A percentile compares a stretch with the other conserved stretches of the same genome.
These are phyloP conservation scores for Athene noctua DNA, from an alignment of 2,113 vertebrate genomes.

Conservation along the genomic window DNA sequence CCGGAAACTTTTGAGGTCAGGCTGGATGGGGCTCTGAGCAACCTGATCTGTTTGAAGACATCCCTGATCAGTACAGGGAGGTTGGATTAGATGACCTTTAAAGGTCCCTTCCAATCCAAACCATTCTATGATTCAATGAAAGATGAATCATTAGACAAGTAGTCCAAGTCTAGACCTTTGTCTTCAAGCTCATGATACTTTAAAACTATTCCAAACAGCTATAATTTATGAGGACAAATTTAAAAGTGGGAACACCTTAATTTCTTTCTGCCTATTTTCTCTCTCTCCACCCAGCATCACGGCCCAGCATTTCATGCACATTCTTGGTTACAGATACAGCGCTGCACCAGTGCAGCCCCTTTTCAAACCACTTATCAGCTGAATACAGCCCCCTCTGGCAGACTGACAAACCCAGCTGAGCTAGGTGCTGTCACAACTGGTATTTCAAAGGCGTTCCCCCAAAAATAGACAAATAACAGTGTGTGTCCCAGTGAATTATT, in stretches of 20 bases:
- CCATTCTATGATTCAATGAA: neutral
- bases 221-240: neutral
- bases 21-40: fast-evolving
- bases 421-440: neutral
- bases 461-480: neutral
- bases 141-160: neutral
- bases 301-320: neutral
- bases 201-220: neutral
- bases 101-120: neutral
- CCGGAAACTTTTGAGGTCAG: neutral
- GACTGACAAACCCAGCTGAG: neutral
- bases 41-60: neutral
- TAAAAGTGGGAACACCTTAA: neutral
- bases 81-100: neutral
- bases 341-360: neutral
- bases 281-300: neutral
- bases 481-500: neutral
- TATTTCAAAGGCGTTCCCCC: neutral
- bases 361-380: neutral
- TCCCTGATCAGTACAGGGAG: neutral
- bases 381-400: neutral
- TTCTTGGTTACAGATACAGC: neutral
- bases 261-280: neutral
- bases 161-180: neutral
- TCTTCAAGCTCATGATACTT: neutral